phyloP scores from a whole-genome alignment of 64 coral and sea anemone species.

The Pocillopora verrucosa region DNA sequence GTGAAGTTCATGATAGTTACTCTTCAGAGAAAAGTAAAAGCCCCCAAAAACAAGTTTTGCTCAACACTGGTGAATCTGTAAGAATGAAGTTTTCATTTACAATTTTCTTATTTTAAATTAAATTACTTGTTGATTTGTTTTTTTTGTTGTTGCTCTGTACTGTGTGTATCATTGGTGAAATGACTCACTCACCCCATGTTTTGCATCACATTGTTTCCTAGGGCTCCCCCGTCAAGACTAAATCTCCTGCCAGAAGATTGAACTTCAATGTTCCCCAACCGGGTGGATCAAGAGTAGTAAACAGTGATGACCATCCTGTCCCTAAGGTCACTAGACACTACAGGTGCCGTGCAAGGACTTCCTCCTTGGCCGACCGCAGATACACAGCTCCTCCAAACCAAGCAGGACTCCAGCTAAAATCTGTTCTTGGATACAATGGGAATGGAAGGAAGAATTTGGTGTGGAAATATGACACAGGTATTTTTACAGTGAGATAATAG shows the following conservation, averaged over 20 bases:
- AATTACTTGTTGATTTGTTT: too few relatives aligned
- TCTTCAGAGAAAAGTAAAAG: constrained; percentile 32
- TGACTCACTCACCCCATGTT: not conserved
- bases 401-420: constrained; percentile 86
- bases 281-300: not conserved
- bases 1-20: constrained; percentile 1
- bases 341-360: constrained; percentile 39
- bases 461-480: constrained; percentile 96
- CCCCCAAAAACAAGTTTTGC: not conserved
- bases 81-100: not conserved
- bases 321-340: constrained; percentile 79
- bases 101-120: not conserved
- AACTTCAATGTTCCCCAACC: constrained; percentile 13
- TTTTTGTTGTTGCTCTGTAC: too few relatives aligned
- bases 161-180: not conserved
- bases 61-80: not conserved
- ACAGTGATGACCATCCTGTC: constrained; percentile 2
- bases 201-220: not conserved
- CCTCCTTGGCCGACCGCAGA: constrained; percentile 56
- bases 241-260: constrained; percentile 10
- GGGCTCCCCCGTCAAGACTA: not conserved
- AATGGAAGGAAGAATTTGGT: constrained; percentile 82
- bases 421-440: constrained; percentile 93
- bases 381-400: constrained; percentile 95
- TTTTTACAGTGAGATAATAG: not conserved